These are phyloP conservation scores for Lepus timidus DNA, from an alignment of 2,113 vertebrate species.

Conservation along the genomic window DNA sequence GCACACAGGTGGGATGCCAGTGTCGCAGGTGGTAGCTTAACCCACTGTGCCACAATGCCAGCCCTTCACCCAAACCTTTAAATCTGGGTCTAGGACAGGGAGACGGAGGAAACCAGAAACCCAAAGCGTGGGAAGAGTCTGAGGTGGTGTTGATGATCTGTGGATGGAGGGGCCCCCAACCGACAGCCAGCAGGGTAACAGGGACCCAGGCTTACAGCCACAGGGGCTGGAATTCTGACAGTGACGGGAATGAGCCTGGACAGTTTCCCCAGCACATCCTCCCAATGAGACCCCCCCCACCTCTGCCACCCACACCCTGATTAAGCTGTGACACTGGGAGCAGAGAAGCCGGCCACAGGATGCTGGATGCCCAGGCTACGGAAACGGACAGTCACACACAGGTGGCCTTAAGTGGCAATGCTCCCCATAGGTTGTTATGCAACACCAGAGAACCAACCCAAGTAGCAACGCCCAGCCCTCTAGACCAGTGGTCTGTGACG, in stretches of 20 bases:
- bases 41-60: too few species aligned
- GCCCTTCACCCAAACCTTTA: not conserved
- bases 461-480: not conserved
- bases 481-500: too few species aligned
- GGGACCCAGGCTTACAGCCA: not conserved
- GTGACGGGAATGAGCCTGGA: not conserved
- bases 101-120: not conserved
- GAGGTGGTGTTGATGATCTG: not conserved
- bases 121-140: not conserved
- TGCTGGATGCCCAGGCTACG: too few species aligned
- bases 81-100: not conserved
- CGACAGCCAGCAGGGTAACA: not conserved
- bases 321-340: not conserved
- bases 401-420: fast-evolving
- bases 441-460: not conserved
- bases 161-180: too few species aligned
- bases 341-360: fast-evolving
- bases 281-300: too few species aligned
- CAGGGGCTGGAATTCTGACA: too few species aligned
- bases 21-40: too few species aligned
- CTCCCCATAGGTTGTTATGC: not conserved
- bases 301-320: not conserved
- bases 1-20: too few species aligned
- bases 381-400: fast-evolving
- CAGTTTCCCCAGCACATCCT: fast-evolving